A percentile compares a stretch with the other conserved stretches of the same genome.
Conservation (phyloP, 2,113 vertebrate species). For the Psilopogon haemacephalus region DNA sequence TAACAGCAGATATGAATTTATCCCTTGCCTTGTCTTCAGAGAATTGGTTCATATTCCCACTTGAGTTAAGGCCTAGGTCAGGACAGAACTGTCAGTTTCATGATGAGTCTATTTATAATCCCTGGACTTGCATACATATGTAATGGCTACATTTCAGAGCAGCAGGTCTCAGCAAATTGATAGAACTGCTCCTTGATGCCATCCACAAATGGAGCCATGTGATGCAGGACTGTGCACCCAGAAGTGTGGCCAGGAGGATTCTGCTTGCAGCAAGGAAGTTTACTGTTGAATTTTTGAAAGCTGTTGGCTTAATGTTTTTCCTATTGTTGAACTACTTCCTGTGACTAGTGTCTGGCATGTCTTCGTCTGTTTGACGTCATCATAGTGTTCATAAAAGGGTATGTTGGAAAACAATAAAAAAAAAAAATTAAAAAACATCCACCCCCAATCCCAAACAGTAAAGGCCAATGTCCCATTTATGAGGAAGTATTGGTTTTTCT, state of each 20-base stretch:
- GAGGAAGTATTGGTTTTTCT: neutral
- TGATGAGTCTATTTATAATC: neutral
- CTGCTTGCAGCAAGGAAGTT: neutral
- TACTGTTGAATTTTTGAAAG: neutral
- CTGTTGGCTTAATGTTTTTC: neutral
- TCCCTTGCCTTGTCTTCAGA: neutral
- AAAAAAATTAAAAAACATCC: neutral
- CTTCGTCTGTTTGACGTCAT: neutral
- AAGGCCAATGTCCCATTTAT: neutral
- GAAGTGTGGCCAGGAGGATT: neutral
- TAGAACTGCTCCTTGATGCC: neutral
- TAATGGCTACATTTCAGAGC: neutral
- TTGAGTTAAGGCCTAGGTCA: neutral
- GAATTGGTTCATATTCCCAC: accelerated
- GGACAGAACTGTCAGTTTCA: accelerated
- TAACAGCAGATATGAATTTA: accelerated
- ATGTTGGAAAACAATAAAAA: neutral
- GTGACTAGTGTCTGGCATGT: neutral
- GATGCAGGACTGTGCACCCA: accelerated
- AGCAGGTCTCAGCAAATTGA: accelerated
- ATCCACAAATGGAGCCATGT: accelerated
- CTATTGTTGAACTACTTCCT: neutral
- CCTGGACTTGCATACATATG: accelerated
- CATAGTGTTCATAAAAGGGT: neutral
- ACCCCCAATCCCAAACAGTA: neutral